phyloP scores from a whole-genome alignment of 1,140 invertebrate species.

The Galleria mellonella region DNA sequence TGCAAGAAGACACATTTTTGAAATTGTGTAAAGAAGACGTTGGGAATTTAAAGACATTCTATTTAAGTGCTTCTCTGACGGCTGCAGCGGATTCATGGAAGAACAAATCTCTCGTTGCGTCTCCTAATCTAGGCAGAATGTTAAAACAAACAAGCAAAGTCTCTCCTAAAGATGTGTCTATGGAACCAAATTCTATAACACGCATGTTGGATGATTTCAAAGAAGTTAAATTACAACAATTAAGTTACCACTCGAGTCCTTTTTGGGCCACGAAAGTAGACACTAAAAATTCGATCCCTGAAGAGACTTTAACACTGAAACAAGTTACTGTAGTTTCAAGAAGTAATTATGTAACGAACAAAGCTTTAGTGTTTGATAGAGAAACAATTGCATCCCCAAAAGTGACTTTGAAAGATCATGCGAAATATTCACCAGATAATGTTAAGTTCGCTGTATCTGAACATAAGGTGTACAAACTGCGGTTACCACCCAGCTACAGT shows the following conservation, averaged over 20 bases:
- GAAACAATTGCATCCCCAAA: slow-evolving; percentile 24
- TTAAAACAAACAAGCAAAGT: slow-evolving; percentile 15
- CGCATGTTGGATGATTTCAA: slow-evolving; percentile 34
- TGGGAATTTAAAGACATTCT: slow-evolving; percentile 31
- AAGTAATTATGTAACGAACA: slow-evolving; percentile 19
- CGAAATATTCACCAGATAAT: slow-evolving; percentile 3
- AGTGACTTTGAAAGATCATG: slow-evolving; percentile 16
- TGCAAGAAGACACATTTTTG: slow-evolving; percentile 29
- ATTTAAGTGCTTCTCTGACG: slow-evolving; percentile 15
- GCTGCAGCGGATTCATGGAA: slow-evolving; percentile 37
- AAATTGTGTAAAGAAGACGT: slow-evolving; percentile 42
- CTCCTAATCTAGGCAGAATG: slow-evolving; percentile 39
- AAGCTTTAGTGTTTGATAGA: slow-evolving; percentile 25
- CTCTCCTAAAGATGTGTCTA: slow-evolving; percentile 2
- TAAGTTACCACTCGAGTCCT: slow-evolving; percentile 36
- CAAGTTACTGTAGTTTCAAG: slow-evolving; percentile 14
- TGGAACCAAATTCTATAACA: slow-evolving; percentile 13
- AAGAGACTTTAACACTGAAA: slow-evolving; percentile 14
- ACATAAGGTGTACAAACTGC: slow-evolving; percentile 37
- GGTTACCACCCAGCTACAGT: slow-evolving; percentile 32
- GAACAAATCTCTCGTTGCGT: slow-evolving; percentile 44
- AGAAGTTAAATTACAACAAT: slow-evolving; percentile 29
- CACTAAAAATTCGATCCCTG: slow-evolving; percentile 8
- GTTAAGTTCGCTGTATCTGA: slow-evolving; percentile 26
- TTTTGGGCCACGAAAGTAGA: slow-evolving; percentile 42